Evolutionary conservation across 2,888 invertebrate species (phyloP).

Genomic region (Torymus tubicola): DNA sequence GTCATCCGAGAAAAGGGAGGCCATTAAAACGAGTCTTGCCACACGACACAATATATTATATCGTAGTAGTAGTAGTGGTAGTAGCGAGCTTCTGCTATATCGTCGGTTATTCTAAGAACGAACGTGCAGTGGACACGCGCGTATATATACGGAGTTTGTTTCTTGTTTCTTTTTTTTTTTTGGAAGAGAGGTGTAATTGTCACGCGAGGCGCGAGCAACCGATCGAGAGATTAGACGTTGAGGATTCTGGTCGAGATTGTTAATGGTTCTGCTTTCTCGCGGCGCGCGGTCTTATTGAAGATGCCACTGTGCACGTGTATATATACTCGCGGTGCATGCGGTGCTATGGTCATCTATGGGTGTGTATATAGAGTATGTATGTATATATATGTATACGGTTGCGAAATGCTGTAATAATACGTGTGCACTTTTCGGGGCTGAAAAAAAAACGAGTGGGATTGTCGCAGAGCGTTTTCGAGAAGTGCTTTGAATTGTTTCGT

Average conservation of each 20-base stretch:
- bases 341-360: too few relatives aligned
- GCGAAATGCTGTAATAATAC: too few relatives aligned
- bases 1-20: conserved; percentile 28
- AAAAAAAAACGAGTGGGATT: not conserved
- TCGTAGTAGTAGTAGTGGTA: too few relatives aligned
- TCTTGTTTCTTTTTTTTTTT: conserved; percentile 22
- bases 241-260: not conserved
- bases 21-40: conserved; percentile 29
- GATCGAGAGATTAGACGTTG: conserved; percentile 14
- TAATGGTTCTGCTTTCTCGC: not conserved
- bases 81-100: too few relatives aligned
- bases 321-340: too few relatives aligned
- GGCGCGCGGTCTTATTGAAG: not conserved
- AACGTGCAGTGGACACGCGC: not conserved
- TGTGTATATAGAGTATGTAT: too few relatives aligned
- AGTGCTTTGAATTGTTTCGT: too few relatives aligned
- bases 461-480: not conserved
- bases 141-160: not conserved
- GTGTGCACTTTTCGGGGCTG: too few relatives aligned
- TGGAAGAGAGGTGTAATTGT: conserved; percentile 16
- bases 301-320: not conserved
- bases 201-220: not conserved
- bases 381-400: too few relatives aligned
- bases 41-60: not conserved
- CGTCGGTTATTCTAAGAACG: too few relatives aligned